These are phyloP conservation scores for Anser brachyrhynchus DNA, from an alignment of 2,113 vertebrate genomes.

Conservation along the genomic window DNA sequence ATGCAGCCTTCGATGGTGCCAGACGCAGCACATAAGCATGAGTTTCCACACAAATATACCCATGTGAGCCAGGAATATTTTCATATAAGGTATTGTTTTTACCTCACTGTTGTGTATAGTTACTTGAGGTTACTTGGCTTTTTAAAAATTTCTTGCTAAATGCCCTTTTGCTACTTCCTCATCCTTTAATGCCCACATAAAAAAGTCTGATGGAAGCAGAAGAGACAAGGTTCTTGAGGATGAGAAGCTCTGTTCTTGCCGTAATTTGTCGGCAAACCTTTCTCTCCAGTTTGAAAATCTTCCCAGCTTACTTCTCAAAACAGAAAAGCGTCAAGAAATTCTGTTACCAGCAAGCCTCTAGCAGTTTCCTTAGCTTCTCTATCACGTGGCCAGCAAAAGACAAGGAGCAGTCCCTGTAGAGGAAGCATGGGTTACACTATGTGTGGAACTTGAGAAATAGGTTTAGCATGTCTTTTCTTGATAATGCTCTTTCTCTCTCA, in stretches of 20 bases:
- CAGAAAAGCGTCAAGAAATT: not conserved
- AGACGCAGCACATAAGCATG: accelerated
- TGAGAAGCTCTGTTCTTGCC: not conserved
- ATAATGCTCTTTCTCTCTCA: not conserved
- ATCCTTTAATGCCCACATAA: not conserved
- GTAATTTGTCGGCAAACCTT: not conserved
- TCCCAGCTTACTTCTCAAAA: constrained; percentile 4
- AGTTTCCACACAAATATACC: not conserved
- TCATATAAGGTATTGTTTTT: not conserved
- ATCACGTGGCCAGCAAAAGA: not conserved
- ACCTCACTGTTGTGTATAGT: not conserved
- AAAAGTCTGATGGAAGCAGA: constrained; percentile 6
- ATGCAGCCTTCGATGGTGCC: not conserved
- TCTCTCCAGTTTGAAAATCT: not conserved
- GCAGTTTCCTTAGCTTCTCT: not conserved
- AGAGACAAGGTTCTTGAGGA: not conserved
- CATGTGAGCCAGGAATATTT: not conserved
- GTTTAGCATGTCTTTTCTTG: not conserved
- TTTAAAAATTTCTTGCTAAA: not conserved
- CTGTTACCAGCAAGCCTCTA: not conserved
- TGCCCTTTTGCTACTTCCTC: not conserved
- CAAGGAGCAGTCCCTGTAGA: not conserved
- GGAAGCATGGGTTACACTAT: not conserved
- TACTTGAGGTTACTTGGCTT: not conserved
- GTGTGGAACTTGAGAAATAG: not conserved